A percentile compares a stretch with the other conserved stretches of the same genome.
Conservation (phyloP, 1,140 invertebrate species). For the Heliconius eleuchia region DNA sequence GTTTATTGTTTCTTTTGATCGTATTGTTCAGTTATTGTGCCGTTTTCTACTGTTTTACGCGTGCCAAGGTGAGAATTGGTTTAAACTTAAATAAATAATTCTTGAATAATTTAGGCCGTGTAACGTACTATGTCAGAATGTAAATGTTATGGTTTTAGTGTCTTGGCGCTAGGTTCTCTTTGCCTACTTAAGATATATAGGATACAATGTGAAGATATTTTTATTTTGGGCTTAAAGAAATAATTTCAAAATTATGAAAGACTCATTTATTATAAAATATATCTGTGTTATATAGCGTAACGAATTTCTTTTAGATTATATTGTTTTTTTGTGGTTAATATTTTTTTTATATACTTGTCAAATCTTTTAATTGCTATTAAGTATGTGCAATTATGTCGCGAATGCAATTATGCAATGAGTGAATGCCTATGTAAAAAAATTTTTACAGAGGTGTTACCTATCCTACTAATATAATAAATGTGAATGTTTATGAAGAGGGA, state of each 20-base stretch:
- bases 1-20: constrained; percentile 45
- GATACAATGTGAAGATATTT: too few relatives aligned
- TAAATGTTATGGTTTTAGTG: too few relatives aligned
- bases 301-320: neutral
- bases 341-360: neutral
- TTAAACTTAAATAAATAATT: neutral
- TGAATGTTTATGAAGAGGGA: too few relatives aligned
- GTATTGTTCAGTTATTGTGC: constrained; percentile 39
- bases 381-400: too few relatives aligned
- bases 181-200: too few relatives aligned
- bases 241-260: neutral
- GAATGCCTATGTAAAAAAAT: too few relatives aligned
- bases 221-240: neutral
- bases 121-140: too few relatives aligned
- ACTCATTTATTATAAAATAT: neutral
- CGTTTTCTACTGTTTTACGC: constrained; percentile 53
- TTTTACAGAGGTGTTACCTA: too few relatives aligned
- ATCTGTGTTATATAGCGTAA: neutral
- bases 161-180: too few relatives aligned
- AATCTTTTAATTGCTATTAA: neutral
- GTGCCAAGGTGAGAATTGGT: constrained; percentile 35
- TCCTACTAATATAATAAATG: too few relatives aligned
- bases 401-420: too few relatives aligned
- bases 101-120: neutral
- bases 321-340: neutral